These are phyloP conservation scores for Lanius ludovicianus DNA, from an alignment of 2,113 vertebrate species.

Conservation along the genomic window DNA sequence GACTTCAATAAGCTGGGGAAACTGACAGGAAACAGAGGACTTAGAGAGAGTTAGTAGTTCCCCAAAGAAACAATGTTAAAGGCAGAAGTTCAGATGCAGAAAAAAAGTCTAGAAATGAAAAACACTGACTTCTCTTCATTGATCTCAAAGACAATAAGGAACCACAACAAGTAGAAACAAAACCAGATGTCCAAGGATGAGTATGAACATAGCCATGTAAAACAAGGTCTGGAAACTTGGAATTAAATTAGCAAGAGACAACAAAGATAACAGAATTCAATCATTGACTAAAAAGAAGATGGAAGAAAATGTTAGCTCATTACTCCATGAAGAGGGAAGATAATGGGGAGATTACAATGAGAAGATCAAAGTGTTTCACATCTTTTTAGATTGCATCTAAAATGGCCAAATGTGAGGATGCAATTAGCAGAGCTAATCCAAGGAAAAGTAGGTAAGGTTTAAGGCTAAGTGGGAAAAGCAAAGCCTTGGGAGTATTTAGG, in stretches of 20 bases:
- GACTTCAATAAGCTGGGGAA: not conserved
- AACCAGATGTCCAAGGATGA: not conserved
- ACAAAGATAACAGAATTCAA: slow-evolving; percentile 3
- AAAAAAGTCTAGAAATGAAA: not conserved
- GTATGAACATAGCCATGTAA: not conserved
- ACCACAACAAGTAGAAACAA: not conserved
- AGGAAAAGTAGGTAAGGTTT: not conserved
- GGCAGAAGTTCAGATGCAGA: not conserved
- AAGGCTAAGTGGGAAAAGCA: not conserved
- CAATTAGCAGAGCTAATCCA: not conserved
- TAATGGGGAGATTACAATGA: not conserved
- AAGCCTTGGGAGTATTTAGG: not conserved
- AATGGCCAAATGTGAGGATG: not conserved
- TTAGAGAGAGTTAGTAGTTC: not conserved
- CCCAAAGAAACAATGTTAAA: not conserved
- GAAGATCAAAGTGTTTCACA: not conserved
- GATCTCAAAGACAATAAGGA: not conserved
- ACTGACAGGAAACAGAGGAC: not conserved
- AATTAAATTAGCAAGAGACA: not conserved
- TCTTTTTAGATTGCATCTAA: not conserved
- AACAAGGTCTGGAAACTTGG: not conserved
- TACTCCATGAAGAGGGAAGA: not conserved
- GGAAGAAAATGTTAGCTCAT: not conserved
- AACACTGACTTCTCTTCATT: not conserved
- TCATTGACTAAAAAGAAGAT: not conserved